Conservation (phyloP, 2,113 vertebrate species). For the Neolamprologus sp. region DNA sequence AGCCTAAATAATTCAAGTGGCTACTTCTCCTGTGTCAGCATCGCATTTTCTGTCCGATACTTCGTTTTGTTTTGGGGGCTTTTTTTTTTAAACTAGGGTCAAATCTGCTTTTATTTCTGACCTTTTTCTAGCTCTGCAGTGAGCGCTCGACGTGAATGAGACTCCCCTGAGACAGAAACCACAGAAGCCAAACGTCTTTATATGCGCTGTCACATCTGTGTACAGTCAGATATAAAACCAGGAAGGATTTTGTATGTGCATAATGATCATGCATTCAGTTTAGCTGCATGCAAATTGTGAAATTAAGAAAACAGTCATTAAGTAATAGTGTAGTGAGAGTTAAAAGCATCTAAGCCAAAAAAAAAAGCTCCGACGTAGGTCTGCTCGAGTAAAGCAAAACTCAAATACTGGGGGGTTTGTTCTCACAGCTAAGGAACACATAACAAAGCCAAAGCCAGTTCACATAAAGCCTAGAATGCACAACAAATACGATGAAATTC, state of each 20-base stretch:
- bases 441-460: neutral
- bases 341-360: neutral
- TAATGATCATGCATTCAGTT: neutral
- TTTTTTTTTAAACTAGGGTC: neutral
- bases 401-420: neutral
- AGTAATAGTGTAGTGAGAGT: too few species aligned
- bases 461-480: neutral
- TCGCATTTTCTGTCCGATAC: neutral
- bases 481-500: neutral
- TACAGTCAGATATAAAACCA: neutral
- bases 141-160: neutral
- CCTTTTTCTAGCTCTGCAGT: neutral
- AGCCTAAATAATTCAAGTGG: neutral
- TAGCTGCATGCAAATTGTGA: neutral
- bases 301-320: neutral
- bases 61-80: neutral
- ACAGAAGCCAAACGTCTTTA: neutral
- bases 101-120: neutral
- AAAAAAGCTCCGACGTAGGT: rapidly evolving
- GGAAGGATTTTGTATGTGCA: neutral
- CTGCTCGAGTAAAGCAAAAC: neutral
- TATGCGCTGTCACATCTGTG: neutral
- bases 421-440: neutral
- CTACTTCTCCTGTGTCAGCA: neutral
- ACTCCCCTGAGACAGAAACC: neutral